Evolutionary conservation across 2,797 vertebrate species (phyloP), one percentile per base, ranked within the genome.

Genomic region (Toxotes lorentzi): DNA sequence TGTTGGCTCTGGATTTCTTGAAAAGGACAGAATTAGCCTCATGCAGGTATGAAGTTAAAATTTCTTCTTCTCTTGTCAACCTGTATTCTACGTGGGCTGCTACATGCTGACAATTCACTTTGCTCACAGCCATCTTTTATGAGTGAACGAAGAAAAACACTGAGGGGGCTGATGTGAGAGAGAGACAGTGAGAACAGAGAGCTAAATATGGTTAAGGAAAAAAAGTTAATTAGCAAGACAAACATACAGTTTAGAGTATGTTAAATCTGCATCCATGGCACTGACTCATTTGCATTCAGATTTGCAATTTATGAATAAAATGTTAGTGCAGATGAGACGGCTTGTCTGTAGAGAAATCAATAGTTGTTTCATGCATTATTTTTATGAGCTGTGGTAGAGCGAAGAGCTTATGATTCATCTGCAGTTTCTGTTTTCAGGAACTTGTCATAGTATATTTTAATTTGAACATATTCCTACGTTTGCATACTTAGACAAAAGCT

Each of bases 101-200:
- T 41, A 32, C 19, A 27, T 12, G 16, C 13, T 34, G 57, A 30
- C 38, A 48, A 32, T 68, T 32, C 27, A 27, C 60, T 54, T 62
- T 43, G 24, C n/a, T 65, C 23, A 58, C 27, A 70, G 59, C 51
- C 17, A 56, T 68, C 19, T 47, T 41, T 54, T 57, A n/a, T 40
- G 43, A 61, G 34, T n/a, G 8, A 40, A 23, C 61, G 17, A 34
- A 19, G 21, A 53, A 19, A 38, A 60, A 57, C 14, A 43, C 5
- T 12, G 56, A 70, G 53, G 30, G 57, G 60, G 56, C 35, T 47
- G 56, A 51, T 61, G 56, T 53, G 54, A 40, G 65, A 70, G 65
- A 65, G 65, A 70, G 65, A 65, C 30, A 70, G 62, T 47, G 43
- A 78, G 54, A 58, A 48, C 45, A 35, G 35, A 70, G n/a, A 45